Conservation (phyloP, 2,797 vertebrate species). For the Bucorvus abyssinicus region DNA sequence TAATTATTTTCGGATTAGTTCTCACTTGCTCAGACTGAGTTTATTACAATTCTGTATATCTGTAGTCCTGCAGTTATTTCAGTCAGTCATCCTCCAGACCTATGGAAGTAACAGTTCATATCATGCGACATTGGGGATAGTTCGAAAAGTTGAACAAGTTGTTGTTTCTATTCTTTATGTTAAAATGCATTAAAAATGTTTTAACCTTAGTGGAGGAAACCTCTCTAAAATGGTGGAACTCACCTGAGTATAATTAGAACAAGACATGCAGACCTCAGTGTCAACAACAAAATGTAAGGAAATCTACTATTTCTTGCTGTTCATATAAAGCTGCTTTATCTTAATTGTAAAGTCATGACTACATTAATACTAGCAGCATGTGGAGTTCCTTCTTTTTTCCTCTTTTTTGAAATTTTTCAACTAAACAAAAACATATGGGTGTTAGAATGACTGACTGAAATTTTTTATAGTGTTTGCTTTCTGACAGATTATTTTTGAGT, state of each 20-base stretch:
- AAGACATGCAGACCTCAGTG: background rate
- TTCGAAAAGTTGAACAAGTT: background rate
- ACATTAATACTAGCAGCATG: background rate
- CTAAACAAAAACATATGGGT: slow-evolving; percentile 27
- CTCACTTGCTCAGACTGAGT: background rate
- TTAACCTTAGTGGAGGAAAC: background rate
- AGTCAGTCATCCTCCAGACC: background rate
- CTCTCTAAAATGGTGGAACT: background rate
- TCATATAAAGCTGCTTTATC: background rate
- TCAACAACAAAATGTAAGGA: background rate
- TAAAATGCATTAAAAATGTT: background rate
- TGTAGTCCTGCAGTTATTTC: background rate
- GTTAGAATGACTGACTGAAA: background rate
- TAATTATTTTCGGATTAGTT: background rate
- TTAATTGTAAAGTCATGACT: background rate
- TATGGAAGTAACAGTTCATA: background rate
- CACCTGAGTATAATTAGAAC: background rate
- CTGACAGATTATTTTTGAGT: slow-evolving; percentile 5
- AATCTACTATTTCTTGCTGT: background rate
- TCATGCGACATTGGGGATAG: background rate
- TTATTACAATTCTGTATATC: background rate
- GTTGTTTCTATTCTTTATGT: background rate
- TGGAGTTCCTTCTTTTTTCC: background rate
- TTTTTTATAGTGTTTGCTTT: background rate
- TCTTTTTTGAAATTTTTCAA: background rate